Conservation (phyloP, 2,797 vertebrate genomes). For the Ibycter americanus region DNA sequence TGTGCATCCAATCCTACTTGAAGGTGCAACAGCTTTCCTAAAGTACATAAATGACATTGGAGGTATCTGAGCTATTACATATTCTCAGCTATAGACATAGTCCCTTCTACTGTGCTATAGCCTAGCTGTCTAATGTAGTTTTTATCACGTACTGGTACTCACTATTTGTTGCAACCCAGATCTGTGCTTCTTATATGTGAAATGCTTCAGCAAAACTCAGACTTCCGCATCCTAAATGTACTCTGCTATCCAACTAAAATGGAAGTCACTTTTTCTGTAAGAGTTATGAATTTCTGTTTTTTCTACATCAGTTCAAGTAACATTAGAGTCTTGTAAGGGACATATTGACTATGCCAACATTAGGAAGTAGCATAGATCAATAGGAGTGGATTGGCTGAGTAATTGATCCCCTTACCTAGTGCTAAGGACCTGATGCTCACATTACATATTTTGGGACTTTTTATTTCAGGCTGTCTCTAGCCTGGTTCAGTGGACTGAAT, state of each 20-base stretch:
- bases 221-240: not conserved
- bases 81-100: not conserved
- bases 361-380: not conserved
- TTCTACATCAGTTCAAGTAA: not conserved
- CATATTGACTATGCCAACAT: not conserved
- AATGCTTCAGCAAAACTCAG: not conserved
- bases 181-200: not conserved
- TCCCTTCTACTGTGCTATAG: not conserved
- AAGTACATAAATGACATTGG: not conserved
- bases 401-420: not conserved
- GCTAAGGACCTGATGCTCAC: not conserved
- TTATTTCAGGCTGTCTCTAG: not conserved
- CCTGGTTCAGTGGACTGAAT: not conserved
- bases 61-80: not conserved
- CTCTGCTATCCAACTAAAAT: not conserved
- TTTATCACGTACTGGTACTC: not conserved
- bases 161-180: not conserved
- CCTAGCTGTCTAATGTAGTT: not conserved
- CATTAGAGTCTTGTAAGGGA: not conserved
- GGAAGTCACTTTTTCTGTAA: not conserved
- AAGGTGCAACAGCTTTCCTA: not conserved
- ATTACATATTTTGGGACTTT: not conserved
- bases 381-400: not conserved
- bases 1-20: not conserved
- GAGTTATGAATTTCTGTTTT: not conserved